Percentiles rank a stretch among this genome's conserved stretches.
These are phyloP conservation scores for Crocuta crocuta DNA, from an alignment of 2,113 vertebrate species.

Conservation along the genomic window DNA sequence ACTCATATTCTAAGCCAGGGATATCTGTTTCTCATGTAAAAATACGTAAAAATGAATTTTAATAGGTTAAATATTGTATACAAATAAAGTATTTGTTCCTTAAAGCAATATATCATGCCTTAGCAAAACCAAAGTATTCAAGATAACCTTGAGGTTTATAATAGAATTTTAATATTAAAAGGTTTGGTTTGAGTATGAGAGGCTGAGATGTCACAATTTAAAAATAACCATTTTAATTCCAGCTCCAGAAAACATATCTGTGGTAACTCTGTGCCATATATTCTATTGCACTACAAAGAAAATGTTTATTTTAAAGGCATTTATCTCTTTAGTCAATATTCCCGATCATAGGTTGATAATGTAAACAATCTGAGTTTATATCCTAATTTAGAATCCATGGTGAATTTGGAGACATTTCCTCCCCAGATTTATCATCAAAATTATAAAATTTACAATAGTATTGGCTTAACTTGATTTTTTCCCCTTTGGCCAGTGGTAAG, in stretches of 20 bases:
- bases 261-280: not conserved
- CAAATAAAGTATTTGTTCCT: slow-evolving; percentile 5
- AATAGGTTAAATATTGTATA: slow-evolving; percentile 17
- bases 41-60: not conserved
- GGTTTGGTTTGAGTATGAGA: not conserved
- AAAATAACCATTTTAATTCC: slow-evolving; percentile 15
- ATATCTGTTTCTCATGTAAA: slow-evolving; percentile 1
- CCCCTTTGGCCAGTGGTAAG: not conserved
- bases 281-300: not conserved
- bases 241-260: not conserved
- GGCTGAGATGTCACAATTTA: not conserved
- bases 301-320: not conserved
- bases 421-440: slow-evolving; percentile 9
- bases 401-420: not conserved
- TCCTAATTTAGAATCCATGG: not conserved
- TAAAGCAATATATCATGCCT: not conserved
- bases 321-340: not conserved
- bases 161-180: not conserved
- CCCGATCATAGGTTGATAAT: not conserved
- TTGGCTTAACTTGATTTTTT: not conserved
- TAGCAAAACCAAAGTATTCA: not conserved
- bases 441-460: not conserved
- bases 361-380: not conserved
- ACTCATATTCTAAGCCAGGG: slow-evolving; percentile 28
- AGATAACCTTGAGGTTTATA: slow-evolving; percentile 41